These are phyloP conservation scores for Centropus unirufus DNA, from an alignment of 2,113 vertebrate genomes.

Conservation along the genomic window DNA sequence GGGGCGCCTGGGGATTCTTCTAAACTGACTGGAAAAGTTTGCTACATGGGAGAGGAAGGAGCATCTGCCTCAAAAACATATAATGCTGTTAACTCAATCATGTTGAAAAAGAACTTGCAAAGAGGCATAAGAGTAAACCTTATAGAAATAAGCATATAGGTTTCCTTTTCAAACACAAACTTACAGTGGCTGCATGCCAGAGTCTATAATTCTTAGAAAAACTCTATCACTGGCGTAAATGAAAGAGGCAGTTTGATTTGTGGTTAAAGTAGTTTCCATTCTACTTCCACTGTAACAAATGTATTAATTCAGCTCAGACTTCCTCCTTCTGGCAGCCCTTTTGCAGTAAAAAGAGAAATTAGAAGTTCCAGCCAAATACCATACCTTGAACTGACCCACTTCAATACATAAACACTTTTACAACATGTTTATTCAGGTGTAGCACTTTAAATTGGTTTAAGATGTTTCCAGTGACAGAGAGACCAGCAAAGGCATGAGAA, in stretches of 20 bases:
- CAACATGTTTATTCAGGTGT: slow-evolving; percentile 90
- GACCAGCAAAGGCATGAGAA: slow-evolving; percentile 65
- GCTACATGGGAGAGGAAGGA: neutral
- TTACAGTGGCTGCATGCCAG: slow-evolving; percentile 77
- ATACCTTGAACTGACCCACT: slow-evolving; percentile 89
- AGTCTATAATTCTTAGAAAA: slow-evolving; percentile 84
- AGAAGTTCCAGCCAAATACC: slow-evolving; percentile 86
- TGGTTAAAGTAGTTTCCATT: slow-evolving; percentile 85
- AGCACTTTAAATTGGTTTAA: slow-evolving; percentile 88
- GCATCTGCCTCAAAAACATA: slow-evolving; percentile 58
- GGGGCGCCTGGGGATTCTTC: neutral
- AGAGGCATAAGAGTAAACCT: slow-evolving; percentile 76
- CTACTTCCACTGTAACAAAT: slow-evolving; percentile 87
- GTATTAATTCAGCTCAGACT: slow-evolving; percentile 90
- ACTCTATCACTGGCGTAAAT: slow-evolving; percentile 83
- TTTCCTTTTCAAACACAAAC: slow-evolving; percentile 81
- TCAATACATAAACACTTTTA: slow-evolving; percentile 90
- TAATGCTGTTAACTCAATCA: neutral
- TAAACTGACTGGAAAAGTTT: neutral
- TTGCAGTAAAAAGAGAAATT: slow-evolving; percentile 86
- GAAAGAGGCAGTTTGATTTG: slow-evolving; percentile 87
- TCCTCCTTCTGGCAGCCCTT: slow-evolving; percentile 84
- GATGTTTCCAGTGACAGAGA: slow-evolving; percentile 85
- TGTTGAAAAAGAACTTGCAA: slow-evolving; percentile 65
- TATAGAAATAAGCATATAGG: slow-evolving; percentile 78